A percentile compares a stretch with the other conserved stretches of the same genome.
Evolutionary conservation across 2,113 vertebrate genomes (phyloP).

Genomic region (Anolis sagrei): DNA sequence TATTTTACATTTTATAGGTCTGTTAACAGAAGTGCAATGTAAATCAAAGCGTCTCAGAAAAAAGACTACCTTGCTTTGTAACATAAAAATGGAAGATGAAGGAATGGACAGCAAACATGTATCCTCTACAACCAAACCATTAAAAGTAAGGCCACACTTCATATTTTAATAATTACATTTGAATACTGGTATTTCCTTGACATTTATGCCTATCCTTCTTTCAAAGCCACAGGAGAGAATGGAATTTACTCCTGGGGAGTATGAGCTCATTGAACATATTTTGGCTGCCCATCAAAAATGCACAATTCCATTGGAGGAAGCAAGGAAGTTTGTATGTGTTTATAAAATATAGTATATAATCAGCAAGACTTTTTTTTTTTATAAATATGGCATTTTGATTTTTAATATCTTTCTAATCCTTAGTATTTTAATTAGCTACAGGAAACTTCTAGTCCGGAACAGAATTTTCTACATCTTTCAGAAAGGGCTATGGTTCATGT

Average conservation of each 20-base stretch:
- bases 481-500: conserved; percentile 78
- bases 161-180: conserved; percentile 24
- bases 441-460: conserved; percentile 79
- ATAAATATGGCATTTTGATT: conserved; percentile 20
- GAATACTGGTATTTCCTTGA: not conserved
- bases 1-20: conserved; percentile 71
- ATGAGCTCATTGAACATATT: conserved; percentile 85
- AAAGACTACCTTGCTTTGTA: conserved; percentile 71
- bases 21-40: conserved; percentile 95
- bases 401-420: conserved; percentile 30
- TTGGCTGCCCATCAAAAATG: conserved; percentile 87
- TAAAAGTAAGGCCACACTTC: conserved; percentile 70
- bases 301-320: conserved; percentile 77
- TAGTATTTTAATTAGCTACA: conserved; percentile 76
- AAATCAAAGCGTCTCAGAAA: conserved; percentile 93
- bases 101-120: conserved; percentile 82
- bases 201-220: not conserved
- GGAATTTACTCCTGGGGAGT: conserved; percentile 84
- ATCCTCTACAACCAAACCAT: conserved; percentile 85
- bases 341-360: conserved; percentile 33
- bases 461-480: conserved; percentile 77
- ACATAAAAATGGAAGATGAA: conserved; percentile 80
- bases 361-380: conserved; percentile 23
- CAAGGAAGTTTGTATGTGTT: conserved; percentile 81
- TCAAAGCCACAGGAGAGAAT: conserved; percentile 65